These are phyloP conservation scores for Diorhabda elongata DNA, from an alignment of 1,140 invertebrate genomes.

Conservation along the genomic window DNA sequence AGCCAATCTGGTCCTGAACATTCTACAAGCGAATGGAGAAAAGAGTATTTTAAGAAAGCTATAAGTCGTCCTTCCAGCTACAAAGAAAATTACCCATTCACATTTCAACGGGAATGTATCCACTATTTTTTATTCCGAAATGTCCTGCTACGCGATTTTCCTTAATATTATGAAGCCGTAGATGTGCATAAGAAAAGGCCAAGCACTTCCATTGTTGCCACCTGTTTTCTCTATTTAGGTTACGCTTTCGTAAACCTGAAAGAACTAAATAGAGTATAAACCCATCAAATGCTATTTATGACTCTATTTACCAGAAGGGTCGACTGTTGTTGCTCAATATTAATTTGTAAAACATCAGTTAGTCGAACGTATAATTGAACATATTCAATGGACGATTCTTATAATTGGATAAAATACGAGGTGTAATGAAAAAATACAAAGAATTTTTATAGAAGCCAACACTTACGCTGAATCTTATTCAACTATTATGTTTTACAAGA, in stretches of 20 bases:
- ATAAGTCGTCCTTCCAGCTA: neutral
- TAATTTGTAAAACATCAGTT: too few species aligned
- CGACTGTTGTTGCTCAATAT: too few species aligned
- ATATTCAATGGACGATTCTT: too few species aligned
- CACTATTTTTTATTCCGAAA: conserved; percentile 5
- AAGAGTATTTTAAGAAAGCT: neutral
- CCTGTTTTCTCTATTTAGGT: neutral
- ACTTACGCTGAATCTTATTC: too few species aligned
- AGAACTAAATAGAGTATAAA: too few species aligned
- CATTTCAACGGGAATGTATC: neutral
- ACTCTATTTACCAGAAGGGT: too few species aligned
- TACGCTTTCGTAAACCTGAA: neutral
- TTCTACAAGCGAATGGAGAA: neutral
- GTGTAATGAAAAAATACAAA: too few species aligned
- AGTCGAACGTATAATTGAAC: too few species aligned
- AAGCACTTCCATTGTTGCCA: neutral
- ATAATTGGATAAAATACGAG: too few species aligned
- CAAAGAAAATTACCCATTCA: conserved; percentile 1
- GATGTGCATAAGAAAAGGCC: conserved; percentile 9
- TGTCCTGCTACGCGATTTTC: conserved; percentile 12
- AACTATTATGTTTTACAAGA: too few species aligned
- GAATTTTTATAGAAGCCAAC: too few species aligned
- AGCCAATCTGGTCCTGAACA: conserved; percentile 1
- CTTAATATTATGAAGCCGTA: conserved; percentile 29
- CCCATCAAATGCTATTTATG: too few species aligned